Evolutionary conservation across 1,140 invertebrate genomes (phyloP), one percentile per base, ranked within the genome.

Genomic region (Drosophila watanabei): DNA sequence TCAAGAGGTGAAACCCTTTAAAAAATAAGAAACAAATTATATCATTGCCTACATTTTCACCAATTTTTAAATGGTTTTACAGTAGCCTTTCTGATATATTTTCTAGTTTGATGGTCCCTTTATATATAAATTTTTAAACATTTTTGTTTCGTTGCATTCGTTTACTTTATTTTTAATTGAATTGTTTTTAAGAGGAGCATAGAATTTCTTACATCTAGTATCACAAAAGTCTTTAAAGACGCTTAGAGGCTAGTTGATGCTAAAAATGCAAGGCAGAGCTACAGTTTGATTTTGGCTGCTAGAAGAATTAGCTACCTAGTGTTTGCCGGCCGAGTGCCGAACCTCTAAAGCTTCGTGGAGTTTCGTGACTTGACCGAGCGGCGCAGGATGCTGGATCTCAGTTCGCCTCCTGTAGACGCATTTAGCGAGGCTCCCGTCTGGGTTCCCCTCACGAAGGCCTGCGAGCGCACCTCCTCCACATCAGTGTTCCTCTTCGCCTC

Each of bases 341-440:
- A 58, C 68, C 14, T 32, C 46, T 85, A 89, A 39, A 89, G 68
- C 73, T 89, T 89, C n/a, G 86, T 89, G n/a, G 86, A 90, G 56
- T 75, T 72, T 0, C 82, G 79, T 8, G 92, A 93, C 64, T 89
- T 69, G 8, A 81, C 58, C 3, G 94, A 94, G 65, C 95, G 92
- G 46, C 95, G 94, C 66, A 96, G 94, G 82, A 96, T 95, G 70
- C 95, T 96, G 11, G 96, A 96, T 46, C 95, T 93, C 14, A 95
- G 93, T 85, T 96, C 96, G 2, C 95, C 96, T 37, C 96, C 94
- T 4, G 95, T 93, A 0, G 95, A 96, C 0, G 95, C 95, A 54
- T 94, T 93, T 30, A 95, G 91, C 5, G 95, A 95, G 33, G 92
- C 93, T 59, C 94, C 93, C 4, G 91, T 94, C 39, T 69, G 93